These are phyloP conservation scores for Chiloscyllium punctatum DNA, from an alignment of 2,797 vertebrate genomes.

Conservation along the genomic window DNA sequence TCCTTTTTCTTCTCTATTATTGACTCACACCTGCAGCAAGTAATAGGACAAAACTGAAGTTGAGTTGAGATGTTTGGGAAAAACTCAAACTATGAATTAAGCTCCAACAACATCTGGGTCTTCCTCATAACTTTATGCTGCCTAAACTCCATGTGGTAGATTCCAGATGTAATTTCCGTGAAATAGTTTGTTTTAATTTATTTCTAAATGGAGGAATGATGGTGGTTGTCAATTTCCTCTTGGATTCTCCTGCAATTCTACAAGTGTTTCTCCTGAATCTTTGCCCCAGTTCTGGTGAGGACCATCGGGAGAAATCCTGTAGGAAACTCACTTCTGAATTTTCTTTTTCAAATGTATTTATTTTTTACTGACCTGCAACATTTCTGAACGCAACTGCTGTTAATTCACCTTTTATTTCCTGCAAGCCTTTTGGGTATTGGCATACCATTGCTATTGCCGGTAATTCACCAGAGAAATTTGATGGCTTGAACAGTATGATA, in stretches of 20 bases:
- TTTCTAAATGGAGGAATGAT: neutral
- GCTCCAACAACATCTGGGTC: neutral
- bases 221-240: neutral
- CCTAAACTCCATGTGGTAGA: neutral
- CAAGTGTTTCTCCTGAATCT: neutral
- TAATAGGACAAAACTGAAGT: neutral
- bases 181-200: neutral
- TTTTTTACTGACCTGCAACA: neutral
- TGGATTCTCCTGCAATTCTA: neutral
- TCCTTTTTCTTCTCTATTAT: neutral
- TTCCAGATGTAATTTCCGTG: neutral
- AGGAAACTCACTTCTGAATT: too few species aligned
- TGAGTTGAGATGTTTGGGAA: neutral
- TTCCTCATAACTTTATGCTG: neutral
- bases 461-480: neutral
- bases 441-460: constrained; percentile 12
- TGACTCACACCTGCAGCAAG: neutral
- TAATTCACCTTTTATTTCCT: neutral
- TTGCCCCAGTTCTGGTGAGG: neutral
- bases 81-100: neutral
- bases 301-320: neutral
- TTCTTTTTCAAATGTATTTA: neutral
- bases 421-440: neutral
- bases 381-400: neutral
- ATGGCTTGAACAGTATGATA: constrained; percentile 25